Base-by-base conservation (phyloP, 2,888 invertebrate genomes). In the Aspidiotus destructor region DNA sequence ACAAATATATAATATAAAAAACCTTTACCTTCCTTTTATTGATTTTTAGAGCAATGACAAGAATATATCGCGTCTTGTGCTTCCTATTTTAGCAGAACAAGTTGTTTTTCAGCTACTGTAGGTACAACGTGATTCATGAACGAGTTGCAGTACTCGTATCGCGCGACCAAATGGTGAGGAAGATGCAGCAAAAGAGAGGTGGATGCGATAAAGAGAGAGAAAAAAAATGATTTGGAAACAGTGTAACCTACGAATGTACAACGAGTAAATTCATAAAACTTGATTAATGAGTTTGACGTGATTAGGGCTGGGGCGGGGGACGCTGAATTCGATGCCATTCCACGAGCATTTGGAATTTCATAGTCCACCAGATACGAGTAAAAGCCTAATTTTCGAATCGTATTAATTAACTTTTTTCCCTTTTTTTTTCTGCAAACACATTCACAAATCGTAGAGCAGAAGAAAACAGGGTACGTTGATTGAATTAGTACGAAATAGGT, bases 31-130 rank as follows among this genome's bases (percentile, higher is more conserved):
- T 65, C 65, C 58, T 65, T 65, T 65, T 65, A 65, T 65, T 65
- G 65, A 65, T 65, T 65, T 65, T 65, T 65, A 65, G 58, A 65
- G 65, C 65, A 58, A 65, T 65, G 65, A 65, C 65, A 65, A 65
- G 65, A 65, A 65, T 65, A 65, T 65, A 65, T 65, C 65, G 65
- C 65, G 58, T 65, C 65, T 65, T 48, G 65, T 57, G 65, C 65
- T 65, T 65, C 65, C 65, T 65, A 65, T 65, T 65, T 65, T 65
- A 65, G 65, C 65, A 65, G 58, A 65, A 65, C 65, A 65, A 65
- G 48, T 65, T 65, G 65, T 65, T 65, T 65, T 65, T 65, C 48
- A 58, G 28, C 58, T 58, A 52, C 53, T 63, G 48, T 48, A 48
- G 11, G 11, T 48, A n/a, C n/a, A 48, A 48, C 48, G 48, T 48